These are phyloP conservation scores for Hymenochirus boettgeri DNA, from an alignment of 2,113 vertebrate species.

Conservation along the genomic window DNA sequence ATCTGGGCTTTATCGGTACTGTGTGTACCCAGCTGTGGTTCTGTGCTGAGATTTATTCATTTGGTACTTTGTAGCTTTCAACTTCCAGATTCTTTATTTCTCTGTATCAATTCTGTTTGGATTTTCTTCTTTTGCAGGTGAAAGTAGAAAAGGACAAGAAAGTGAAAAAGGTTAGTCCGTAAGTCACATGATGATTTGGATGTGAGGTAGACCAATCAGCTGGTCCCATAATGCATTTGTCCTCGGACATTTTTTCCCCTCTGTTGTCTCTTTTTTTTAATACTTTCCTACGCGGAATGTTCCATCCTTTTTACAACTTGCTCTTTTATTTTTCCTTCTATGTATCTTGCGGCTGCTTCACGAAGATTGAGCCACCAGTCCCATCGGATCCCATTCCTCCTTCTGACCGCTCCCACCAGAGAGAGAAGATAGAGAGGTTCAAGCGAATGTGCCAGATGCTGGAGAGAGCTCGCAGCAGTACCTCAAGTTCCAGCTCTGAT, in stretches of 20 bases:
- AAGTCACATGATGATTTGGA: no score
- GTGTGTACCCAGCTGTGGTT: no score
- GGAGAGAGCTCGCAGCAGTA: constrained; percentile 75
- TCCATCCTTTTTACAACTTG: neutral
- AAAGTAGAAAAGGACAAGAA: constrained; percentile 32
- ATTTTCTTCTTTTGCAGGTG: constrained; percentile 16
- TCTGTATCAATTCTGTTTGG: no score
- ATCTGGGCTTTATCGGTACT: no score
- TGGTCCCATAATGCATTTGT: neutral
- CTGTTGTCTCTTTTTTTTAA: neutral
- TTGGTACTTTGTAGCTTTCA: no score
- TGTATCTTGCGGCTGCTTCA: constrained; percentile 23
- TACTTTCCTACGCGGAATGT: no score
- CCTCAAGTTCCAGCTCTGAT: constrained; percentile 79
- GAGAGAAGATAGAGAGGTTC: constrained; percentile 86
- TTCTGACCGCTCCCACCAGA: constrained; percentile 72
- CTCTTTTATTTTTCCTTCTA: neutral
- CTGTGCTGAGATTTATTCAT: no score
- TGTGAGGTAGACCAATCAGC: no score
- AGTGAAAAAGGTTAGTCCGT: constrained; percentile 25
- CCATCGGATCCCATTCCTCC: constrained; percentile 44
- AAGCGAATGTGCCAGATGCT: constrained; percentile 86
- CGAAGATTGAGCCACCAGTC: constrained; percentile 52
- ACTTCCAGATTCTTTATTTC: no score
- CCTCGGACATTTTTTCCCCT: neutral